A percentile compares a stretch with the other conserved stretches of the same genome.
These are phyloP conservation scores for Brenthis hecate DNA, from an alignment of 2,888 invertebrate genomes.

Conservation along the genomic window DNA sequence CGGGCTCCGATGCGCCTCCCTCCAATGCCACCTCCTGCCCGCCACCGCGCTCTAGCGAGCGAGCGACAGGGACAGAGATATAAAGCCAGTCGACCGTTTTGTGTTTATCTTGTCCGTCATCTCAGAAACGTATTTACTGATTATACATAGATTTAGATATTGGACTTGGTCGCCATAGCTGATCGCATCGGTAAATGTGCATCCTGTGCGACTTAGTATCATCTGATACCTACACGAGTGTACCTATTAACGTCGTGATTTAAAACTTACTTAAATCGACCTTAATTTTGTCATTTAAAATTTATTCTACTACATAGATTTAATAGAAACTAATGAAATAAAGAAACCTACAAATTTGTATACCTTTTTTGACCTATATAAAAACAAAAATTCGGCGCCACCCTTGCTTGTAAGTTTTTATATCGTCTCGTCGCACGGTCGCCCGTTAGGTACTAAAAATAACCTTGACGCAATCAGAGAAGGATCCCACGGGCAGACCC, in stretches of 20 bases:
- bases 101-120: conserved; percentile 78
- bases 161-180: conserved; percentile 63
- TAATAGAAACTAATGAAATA: background rate
- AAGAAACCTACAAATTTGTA: background rate
- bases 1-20: conserved; percentile 52
- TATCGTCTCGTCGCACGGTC: conserved; percentile 63
- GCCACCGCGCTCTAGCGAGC: conserved; percentile 41
- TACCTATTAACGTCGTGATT: background rate
- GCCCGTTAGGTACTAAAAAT: conserved; percentile 66
- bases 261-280: background rate
- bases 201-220: conserved; percentile 52
- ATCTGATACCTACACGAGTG: background rate
- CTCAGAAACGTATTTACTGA: conserved; percentile 64
- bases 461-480: conserved; percentile 69
- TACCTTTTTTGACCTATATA: conserved; percentile 12
- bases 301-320: too few species aligned
- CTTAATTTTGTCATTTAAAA: background rate
- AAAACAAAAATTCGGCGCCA: conserved; percentile 58
- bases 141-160: conserved; percentile 53
- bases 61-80: conserved; percentile 61
- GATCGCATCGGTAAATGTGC: conserved; percentile 66
- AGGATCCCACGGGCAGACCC: conserved; percentile 63
- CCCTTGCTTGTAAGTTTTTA: conserved; percentile 70
- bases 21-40: conserved; percentile 60
- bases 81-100: conserved; percentile 56